Conservation (phyloP, 2,113 vertebrate genomes). For the rabbit (Oryctolagus cuniculus) region mOryCun1.1 NC_091435.1:54217001-54217500, state of each 20-base stretch:
- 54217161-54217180: conserved; percentile 46
- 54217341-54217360: too few species aligned
- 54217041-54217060: not conserved
- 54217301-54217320: too few species aligned
- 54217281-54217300: too few species aligned
- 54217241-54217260: not conserved
- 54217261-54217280: too few species aligned
- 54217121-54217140: not conserved
- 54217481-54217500: too few species aligned
- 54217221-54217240: conserved; percentile 37
- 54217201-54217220: not conserved
- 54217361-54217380: too few species aligned
- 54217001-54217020: not conserved
- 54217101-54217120: not conserved
- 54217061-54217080: conserved; percentile 45
- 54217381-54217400: too few species aligned
- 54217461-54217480: too few species aligned
- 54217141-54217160: conserved; percentile 2
- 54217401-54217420: too few species aligned
- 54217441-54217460: too few species aligned
- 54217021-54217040: conserved; percentile 39
- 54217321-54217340: too few species aligned
- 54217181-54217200: conserved; percentile 64
- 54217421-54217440: too few species aligned
- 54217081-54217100: not conserved